Evolutionary conservation across 2,797 vertebrate genomes (phyloP).

Genomic region (Myotis pilosus): DNA sequence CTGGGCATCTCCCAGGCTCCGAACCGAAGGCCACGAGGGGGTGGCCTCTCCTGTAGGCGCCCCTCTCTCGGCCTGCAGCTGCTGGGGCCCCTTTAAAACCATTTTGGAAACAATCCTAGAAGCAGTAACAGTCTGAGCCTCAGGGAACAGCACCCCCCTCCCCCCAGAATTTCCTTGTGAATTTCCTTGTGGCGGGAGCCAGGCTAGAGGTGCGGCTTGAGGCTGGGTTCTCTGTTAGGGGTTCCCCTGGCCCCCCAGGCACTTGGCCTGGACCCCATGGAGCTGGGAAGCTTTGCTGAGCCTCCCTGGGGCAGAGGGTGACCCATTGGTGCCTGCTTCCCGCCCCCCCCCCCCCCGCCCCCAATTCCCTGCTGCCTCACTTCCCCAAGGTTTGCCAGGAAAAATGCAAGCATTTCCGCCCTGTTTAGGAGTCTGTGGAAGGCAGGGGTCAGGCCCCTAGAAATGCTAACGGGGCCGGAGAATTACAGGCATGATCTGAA

Average conservation of each 20-base stretch:
- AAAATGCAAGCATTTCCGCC: constrained; percentile 41
- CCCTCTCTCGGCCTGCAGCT: not conserved
- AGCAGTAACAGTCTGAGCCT: not conserved
- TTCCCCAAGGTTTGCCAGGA: constrained; percentile 64
- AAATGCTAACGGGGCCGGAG: constrained; percentile 77
- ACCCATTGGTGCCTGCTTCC: not conserved
- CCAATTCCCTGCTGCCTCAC: constrained; percentile 21
- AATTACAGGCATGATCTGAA: constrained; percentile 82
- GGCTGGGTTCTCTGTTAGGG: not conserved
- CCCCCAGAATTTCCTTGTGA: too few relatives aligned
- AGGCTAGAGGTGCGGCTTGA: too few relatives aligned
- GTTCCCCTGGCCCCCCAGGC: too few relatives aligned
- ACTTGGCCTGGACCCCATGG: too few relatives aligned
- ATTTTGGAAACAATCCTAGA: not conserved
- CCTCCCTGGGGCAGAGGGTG: rapidly evolving
- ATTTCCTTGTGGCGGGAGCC: too few relatives aligned
- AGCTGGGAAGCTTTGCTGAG: not conserved
- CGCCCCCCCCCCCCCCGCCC: not conserved
- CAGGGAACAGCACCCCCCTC: too few relatives aligned
- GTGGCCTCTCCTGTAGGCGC: not conserved
- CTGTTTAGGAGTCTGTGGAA: constrained; percentile 56
- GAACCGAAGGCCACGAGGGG: not conserved
- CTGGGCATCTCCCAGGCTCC: not conserved
- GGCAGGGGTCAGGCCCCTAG: constrained; percentile 77
- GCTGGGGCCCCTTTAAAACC: not conserved